phyloP scores from a whole-genome alignment of 1,140 invertebrate genomes.

The Hestina assimilis region DNA sequence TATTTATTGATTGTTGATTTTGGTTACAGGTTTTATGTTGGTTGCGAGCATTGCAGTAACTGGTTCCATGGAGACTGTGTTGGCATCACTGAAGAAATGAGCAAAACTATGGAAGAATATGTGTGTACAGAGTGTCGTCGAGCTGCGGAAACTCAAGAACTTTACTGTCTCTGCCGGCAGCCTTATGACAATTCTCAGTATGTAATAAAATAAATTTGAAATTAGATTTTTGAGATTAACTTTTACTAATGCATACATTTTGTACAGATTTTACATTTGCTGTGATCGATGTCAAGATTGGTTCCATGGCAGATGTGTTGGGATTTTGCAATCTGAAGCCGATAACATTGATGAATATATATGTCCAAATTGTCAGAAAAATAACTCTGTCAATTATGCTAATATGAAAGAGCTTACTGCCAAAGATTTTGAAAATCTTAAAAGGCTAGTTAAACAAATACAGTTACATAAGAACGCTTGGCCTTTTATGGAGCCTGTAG shows the following conservation, averaged over 20 bases:
- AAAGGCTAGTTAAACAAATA: constrained; percentile 93
- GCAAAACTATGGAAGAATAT: constrained; percentile 93
- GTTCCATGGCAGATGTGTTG: constrained; percentile 99
- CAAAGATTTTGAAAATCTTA: constrained; percentile 91
- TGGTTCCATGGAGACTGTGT: constrained; percentile 99
- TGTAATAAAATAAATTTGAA: background rate
- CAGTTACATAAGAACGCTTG: constrained; percentile 97
- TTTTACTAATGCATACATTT: constrained; percentile 12
- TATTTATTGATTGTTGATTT: background rate
- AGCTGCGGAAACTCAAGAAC: constrained; percentile 91
- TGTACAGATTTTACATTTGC: constrained; percentile 93
- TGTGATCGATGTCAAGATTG: constrained; percentile 99
- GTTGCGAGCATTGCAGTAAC: constrained; percentile 97
- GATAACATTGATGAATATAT: constrained; percentile 97
- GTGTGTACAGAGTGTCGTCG: constrained; percentile 93
- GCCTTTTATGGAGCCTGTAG: constrained; percentile 98
- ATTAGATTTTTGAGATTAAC: no score
- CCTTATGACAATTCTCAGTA: constrained; percentile 98
- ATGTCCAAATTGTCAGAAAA: constrained; percentile 96
- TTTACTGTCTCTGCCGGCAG: constrained; percentile 97
- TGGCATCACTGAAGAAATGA: constrained; percentile 95
- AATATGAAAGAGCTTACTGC: constrained; percentile 92
- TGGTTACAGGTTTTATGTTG: constrained; percentile 93
- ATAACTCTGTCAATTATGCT: constrained; percentile 91
- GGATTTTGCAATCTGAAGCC: constrained; percentile 95